phyloP scores from a whole-genome alignment of 2,888 invertebrate genomes.

The Dendrolimus pini region DNA sequence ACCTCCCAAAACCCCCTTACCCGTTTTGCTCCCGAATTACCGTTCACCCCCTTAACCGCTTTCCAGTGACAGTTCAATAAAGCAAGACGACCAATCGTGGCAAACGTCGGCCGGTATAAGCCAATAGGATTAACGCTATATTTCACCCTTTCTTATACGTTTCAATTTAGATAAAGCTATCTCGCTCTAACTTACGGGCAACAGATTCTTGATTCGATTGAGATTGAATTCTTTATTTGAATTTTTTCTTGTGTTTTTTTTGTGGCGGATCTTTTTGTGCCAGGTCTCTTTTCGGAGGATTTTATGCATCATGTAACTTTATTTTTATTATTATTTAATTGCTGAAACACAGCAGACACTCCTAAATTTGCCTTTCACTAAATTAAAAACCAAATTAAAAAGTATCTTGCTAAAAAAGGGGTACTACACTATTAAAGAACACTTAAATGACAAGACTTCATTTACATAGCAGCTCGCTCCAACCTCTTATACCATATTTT shows the following conservation, averaged over 20 bases:
- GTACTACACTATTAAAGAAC: no score
- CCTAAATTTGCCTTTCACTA: no score
- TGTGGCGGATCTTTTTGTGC: not conserved
- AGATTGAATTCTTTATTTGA: slow-evolving; percentile 69
- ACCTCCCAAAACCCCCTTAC: slow-evolving; percentile 33
- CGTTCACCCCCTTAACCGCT: slow-evolving; percentile 68
- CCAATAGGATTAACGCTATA: slow-evolving; percentile 73
- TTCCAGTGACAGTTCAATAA: slow-evolving; percentile 76
- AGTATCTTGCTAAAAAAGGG: no score
- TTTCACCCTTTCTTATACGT: slow-evolving; percentile 33
- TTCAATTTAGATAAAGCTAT: slow-evolving; percentile 21
- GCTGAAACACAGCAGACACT: no score
- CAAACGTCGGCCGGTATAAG: slow-evolving; percentile 75
- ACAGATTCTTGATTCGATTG: slow-evolving; percentile 72
- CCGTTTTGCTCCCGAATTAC: slow-evolving; percentile 65
- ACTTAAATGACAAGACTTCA: no score
- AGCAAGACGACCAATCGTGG: slow-evolving; percentile 72
- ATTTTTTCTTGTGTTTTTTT: slow-evolving; percentile 60
- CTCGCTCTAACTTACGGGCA: slow-evolving; percentile 49
- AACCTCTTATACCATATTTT: no score
- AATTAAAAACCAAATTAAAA: no score
- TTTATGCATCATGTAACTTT: no score
- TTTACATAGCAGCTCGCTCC: no score
- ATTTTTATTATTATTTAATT: no score
- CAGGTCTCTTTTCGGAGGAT: no score